phyloP scores from a whole-genome alignment of 2,797 vertebrate genomes.

The Peromyscus aztecus region DNA sequence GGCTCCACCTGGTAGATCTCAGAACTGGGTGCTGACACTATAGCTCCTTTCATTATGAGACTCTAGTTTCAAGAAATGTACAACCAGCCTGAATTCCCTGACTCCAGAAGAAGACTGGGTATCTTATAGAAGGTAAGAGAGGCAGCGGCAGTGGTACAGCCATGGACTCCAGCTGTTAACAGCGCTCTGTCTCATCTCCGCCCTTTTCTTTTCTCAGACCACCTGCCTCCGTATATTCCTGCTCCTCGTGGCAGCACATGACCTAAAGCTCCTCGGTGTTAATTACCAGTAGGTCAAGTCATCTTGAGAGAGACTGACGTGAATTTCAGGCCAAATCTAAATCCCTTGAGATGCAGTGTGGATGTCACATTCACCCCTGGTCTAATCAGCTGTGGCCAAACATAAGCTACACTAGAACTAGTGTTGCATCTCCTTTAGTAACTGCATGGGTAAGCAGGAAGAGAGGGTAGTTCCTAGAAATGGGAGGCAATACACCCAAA shows the following conservation, averaged over 20 bases:
- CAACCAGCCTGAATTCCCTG: background rate
- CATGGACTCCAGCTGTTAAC: background rate
- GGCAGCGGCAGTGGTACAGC: no score
- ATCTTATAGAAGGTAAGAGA: background rate
- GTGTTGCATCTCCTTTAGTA: background rate
- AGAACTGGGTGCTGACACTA: background rate
- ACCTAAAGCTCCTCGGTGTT: background rate
- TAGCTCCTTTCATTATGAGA: background rate
- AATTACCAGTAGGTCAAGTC: background rate
- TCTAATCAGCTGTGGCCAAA: background rate
- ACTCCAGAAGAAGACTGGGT: background rate
- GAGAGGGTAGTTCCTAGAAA: background rate
- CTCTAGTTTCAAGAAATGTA: background rate
- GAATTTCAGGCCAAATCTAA: slow-evolving; percentile 26
- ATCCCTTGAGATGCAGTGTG: background rate
- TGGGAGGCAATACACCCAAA: background rate
- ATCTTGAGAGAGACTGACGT: background rate
- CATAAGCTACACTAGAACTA: slow-evolving; percentile 19
- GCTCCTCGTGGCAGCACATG: background rate
- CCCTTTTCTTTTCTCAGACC: background rate
- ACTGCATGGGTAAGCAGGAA: background rate
- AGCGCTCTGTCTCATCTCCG: background rate
- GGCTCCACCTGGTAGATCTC: background rate
- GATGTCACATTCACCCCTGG: background rate
- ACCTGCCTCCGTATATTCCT: background rate